A percentile compares a stretch with the other conserved stretches of the same genome.
phyloP scores from a whole-genome alignment of 1,140 invertebrate species.

The Nasonia longicornis region DNA sequence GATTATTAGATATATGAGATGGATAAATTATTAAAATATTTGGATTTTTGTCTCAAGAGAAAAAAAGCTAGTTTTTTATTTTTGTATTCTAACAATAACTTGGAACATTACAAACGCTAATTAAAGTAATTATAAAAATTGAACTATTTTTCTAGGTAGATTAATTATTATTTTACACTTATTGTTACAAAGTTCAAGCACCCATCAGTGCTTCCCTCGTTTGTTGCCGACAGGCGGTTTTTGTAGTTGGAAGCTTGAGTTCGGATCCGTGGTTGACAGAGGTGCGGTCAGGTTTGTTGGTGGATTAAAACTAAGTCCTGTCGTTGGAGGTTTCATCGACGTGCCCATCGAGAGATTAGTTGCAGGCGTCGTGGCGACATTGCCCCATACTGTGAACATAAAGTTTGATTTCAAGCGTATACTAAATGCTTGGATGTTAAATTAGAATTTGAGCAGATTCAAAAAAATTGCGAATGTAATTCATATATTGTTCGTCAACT shows the following conservation, averaged over 20 bases:
- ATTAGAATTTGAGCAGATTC: background rate
- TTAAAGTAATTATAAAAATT: slow-evolving; percentile 27
- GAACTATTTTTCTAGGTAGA: background rate
- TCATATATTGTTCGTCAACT: background rate
- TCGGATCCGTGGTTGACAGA: slow-evolving; percentile 58
- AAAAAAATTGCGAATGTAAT: background rate
- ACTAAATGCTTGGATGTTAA: background rate
- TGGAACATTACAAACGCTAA: background rate
- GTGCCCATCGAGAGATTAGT: slow-evolving; percentile 67
- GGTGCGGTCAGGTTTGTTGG: slow-evolving; percentile 64
- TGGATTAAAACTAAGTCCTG: slow-evolving; percentile 66
- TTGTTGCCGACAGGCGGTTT: slow-evolving; percentile 80
- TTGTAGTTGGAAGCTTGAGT: slow-evolving; percentile 75
- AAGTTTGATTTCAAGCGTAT: slow-evolving; percentile 26
- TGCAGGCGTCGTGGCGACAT: slow-evolving; percentile 56
- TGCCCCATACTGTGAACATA: slow-evolving; percentile 64
- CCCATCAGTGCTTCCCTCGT: slow-evolving; percentile 75
- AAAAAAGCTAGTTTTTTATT: background rate
- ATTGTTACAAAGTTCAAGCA: background rate
- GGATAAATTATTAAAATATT: background rate
- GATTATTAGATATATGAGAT: background rate
- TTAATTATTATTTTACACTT: slow-evolving; percentile 32
- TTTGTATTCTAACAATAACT: background rate
- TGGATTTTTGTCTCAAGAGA: slow-evolving; percentile 8
- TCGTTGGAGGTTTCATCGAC: slow-evolving; percentile 70